phyloP scores from a whole-genome alignment of 2,888 invertebrate genomes.

The Apeira syringaria region DNA sequence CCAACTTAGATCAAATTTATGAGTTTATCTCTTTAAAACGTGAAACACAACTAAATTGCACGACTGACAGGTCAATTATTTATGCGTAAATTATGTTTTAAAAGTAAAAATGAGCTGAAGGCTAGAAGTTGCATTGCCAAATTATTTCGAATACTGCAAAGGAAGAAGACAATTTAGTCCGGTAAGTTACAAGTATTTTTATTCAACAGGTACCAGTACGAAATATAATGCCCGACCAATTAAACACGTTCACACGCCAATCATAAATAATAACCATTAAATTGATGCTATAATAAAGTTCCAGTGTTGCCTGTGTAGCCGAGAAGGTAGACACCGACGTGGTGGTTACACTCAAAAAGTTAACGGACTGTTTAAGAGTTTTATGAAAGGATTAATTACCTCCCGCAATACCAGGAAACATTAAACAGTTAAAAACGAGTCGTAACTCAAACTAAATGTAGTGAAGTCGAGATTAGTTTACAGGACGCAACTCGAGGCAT shows the following conservation, averaged over 20 bases:
- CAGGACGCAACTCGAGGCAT: slow-evolving; percentile 55
- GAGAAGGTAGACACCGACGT: slow-evolving; percentile 56
- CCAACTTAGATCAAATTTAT: slow-evolving; percentile 48
- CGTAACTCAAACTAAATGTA: slow-evolving; percentile 55
- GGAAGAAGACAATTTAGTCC: slow-evolving; percentile 10
- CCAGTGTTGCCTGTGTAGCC: slow-evolving; percentile 47
- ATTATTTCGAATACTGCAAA: slow-evolving; percentile 9
- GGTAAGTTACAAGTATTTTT: slow-evolving; percentile 21
- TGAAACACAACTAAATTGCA: slow-evolving; percentile 33
- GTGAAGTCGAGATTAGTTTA: slow-evolving; percentile 55
- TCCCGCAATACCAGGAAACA: slow-evolving; percentile 59
- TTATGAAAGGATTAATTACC: slow-evolving; percentile 70
- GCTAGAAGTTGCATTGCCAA: slow-evolving; percentile 16
- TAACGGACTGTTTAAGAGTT: slow-evolving; percentile 45
- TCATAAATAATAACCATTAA: slow-evolving; percentile 66
- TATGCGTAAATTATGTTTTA: slow-evolving; percentile 18
- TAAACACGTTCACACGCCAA: slow-evolving; percentile 65
- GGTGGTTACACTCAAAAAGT: slow-evolving; percentile 49
- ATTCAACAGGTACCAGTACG: slow-evolving; percentile 17
- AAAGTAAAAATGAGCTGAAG: slow-evolving; percentile 8
- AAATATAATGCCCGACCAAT: slow-evolving; percentile 45
- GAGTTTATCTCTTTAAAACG: slow-evolving; percentile 28
- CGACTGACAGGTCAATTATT: slow-evolving; percentile 29
- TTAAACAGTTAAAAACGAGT: slow-evolving; percentile 59
- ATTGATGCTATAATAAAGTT: slow-evolving; percentile 57